A percentile compares a stretch with the other conserved stretches of the same genome.
Conservation (phyloP, 2,797 vertebrate genomes). For the Allobates femoralis region DNA sequence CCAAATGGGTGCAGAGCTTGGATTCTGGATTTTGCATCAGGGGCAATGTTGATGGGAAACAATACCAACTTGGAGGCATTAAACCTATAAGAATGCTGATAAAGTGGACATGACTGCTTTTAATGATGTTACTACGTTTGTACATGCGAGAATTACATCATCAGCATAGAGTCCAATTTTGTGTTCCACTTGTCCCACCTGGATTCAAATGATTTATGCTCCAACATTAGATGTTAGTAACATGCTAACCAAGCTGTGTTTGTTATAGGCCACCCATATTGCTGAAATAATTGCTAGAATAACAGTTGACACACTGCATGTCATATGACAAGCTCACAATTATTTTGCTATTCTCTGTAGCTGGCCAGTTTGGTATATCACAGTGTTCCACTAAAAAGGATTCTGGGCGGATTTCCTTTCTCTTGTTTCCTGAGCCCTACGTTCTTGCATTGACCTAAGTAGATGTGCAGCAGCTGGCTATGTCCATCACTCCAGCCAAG, state of each 20-base stretch:
- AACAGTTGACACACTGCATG: not conserved
- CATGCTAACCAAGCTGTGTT: not conserved
- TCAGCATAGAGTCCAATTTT: too few species aligned
- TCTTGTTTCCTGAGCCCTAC: conserved; percentile 79
- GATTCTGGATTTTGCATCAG: too few species aligned
- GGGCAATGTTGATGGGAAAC: too few species aligned
- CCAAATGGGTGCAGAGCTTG: too few species aligned
- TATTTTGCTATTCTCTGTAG: conserved; percentile 59
- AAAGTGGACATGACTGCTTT: too few species aligned
- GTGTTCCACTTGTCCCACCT: too few species aligned
- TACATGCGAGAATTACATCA: too few species aligned
- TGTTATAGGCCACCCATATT: not conserved
- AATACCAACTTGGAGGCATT: too few species aligned
- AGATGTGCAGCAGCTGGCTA: conserved; percentile 86
- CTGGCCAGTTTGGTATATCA: conserved; percentile 72
- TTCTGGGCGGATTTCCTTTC: conserved; percentile 80
- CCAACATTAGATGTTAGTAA: not conserved
- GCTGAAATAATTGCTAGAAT: not conserved
- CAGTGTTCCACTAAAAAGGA: conserved; percentile 77
- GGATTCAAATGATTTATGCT: not conserved
- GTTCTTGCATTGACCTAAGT: conserved; percentile 77
- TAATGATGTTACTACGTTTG: too few species aligned
- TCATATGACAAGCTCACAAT: not conserved
- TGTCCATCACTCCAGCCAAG: conserved; percentile 82
- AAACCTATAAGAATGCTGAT: too few species aligned